A percentile compares a stretch with the other conserved stretches of the same genome.
Conservation (phyloP, 2,797 vertebrate species). For the Gambelia wislizenii region DNA sequence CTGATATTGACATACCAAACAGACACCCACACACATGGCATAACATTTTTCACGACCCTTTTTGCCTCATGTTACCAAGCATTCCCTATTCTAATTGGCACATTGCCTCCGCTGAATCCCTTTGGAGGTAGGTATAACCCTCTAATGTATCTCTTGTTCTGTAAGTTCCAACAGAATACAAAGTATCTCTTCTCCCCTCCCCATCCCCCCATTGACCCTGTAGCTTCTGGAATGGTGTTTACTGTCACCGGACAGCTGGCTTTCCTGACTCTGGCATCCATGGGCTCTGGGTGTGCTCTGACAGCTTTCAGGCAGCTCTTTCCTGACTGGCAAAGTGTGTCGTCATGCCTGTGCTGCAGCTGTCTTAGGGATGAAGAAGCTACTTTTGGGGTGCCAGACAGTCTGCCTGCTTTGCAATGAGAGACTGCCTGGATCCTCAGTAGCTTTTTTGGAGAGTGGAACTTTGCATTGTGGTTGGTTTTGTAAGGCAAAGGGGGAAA, state of each 20-base stretch:
- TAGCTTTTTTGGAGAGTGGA: conserved; percentile 72
- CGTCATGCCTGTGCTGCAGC: conserved; percentile 87
- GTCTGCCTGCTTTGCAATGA: conserved; percentile 88
- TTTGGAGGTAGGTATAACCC: background rate
- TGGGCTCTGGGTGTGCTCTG: conserved; percentile 64
- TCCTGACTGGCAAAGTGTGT: conserved; percentile 79
- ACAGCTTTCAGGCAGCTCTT: conserved; percentile 44
- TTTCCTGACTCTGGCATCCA: conserved; percentile 63
- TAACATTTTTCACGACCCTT: background rate
- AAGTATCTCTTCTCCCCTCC: background rate
- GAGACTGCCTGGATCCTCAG: conserved; percentile 81
- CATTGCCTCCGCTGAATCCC: background rate
- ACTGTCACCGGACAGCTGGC: conserved; percentile 83
- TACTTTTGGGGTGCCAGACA: conserved; percentile 90
- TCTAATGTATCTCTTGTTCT: conserved; percentile 31
- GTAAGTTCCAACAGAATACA: conserved; percentile 46
- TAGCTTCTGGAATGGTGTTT: conserved; percentile 83
- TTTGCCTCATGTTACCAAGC: background rate
- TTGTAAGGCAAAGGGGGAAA: conserved; percentile 55
- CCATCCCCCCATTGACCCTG: conserved; percentile 59
- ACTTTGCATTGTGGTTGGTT: conserved; percentile 15
- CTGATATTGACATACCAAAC: no score
- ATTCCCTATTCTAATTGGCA: no score
- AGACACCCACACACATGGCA: background rate
- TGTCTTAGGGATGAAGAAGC: conserved; percentile 88